These are phyloP conservation scores for Poeciliopsis turneri DNA, from an alignment of 2,797 vertebrate genomes.

Conservation along the genomic window DNA sequence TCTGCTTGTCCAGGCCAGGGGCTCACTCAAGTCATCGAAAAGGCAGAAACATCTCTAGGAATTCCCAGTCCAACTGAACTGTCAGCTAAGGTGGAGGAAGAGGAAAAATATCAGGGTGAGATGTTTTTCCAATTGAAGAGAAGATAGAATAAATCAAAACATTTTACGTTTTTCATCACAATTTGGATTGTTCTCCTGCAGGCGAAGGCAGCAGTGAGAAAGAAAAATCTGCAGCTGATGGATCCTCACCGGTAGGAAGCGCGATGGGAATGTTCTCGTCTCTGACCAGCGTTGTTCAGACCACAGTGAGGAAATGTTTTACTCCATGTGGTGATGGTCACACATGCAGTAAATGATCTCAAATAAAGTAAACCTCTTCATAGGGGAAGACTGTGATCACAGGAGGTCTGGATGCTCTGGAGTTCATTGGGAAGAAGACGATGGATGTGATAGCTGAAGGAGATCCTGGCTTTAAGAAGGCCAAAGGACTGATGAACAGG, in stretches of 20 bases:
- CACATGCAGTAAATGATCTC: too few species aligned
- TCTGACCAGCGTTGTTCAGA: slow-evolving; percentile 92
- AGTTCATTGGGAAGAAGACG: slow-evolving; percentile 98
- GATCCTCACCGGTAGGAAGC: slow-evolving; percentile 73
- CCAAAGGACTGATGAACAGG: slow-evolving; percentile 91
- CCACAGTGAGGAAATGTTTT: slow-evolving; percentile 84
- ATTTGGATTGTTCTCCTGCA: slow-evolving; percentile 10
- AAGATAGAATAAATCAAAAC: not conserved
- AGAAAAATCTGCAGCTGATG: slow-evolving; percentile 55
- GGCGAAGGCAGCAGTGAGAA: slow-evolving; percentile 43
- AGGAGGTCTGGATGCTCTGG: slow-evolving; percentile 94
- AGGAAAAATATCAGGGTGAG: slow-evolving; percentile 51
- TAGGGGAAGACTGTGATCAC: slow-evolving; percentile 92
- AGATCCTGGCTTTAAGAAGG: slow-evolving; percentile 96
- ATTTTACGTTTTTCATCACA: not conserved
- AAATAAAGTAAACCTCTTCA: not conserved
- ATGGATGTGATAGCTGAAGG: slow-evolving; percentile 99
- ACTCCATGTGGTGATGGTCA: not conserved
- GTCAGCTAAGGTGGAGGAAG: slow-evolving; percentile 79
- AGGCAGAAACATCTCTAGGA: slow-evolving; percentile 93
- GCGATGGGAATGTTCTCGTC: slow-evolving; percentile 92
- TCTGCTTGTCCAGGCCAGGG: slow-evolving; percentile 85
- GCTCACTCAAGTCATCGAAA: slow-evolving; percentile 94
- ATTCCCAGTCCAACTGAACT: slow-evolving; percentile 91
- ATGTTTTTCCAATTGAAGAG: not conserved